These are phyloP conservation scores for Pseudomyrmex concolor DNA, from an alignment of 1,140 invertebrate species.

Conservation along the genomic window DNA sequence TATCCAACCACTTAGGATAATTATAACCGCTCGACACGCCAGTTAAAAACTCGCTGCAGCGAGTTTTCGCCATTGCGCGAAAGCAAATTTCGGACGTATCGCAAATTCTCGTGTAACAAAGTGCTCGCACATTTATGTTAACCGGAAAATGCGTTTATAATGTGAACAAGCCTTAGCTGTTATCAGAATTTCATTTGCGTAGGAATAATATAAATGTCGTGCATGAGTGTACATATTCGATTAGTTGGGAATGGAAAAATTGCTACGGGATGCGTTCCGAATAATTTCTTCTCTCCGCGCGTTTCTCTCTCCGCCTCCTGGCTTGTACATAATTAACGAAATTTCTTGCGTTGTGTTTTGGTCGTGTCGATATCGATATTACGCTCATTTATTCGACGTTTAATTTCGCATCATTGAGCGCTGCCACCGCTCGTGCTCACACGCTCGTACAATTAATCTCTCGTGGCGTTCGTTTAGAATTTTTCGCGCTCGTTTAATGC, in stretches of 20 bases:
- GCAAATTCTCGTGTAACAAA: too few relatives aligned
- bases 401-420: background rate
- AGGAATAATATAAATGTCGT: conserved; percentile 20
- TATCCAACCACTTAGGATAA: background rate
- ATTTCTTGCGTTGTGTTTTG: conserved; percentile 5
- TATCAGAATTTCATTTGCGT: conserved; percentile 4
- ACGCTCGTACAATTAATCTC: conserved; percentile 1
- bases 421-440: too few relatives aligned
- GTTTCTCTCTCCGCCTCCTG: background rate
- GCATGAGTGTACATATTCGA: conserved; percentile 20
- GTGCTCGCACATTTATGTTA: too few relatives aligned
- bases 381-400: conserved; percentile 1
- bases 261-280: conserved; percentile 22
- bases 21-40: background rate
- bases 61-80: too few relatives aligned
- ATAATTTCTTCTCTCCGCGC: conserved; percentile 11
- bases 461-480: background rate
- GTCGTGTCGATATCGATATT: conserved; percentile 8
- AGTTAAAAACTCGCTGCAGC: too few relatives aligned
- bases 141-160: too few relatives aligned
- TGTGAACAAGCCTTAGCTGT: background rate
- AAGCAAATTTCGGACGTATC: background rate
- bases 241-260: conserved; percentile 41
- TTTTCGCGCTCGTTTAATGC: background rate
- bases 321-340: conserved; percentile 30